Percentiles rank a stretch among this genome's conserved stretches.
Evolutionary conservation across 2,797 vertebrate genomes (phyloP).

Genomic region (Gymnodraco acuticeps): DNA sequence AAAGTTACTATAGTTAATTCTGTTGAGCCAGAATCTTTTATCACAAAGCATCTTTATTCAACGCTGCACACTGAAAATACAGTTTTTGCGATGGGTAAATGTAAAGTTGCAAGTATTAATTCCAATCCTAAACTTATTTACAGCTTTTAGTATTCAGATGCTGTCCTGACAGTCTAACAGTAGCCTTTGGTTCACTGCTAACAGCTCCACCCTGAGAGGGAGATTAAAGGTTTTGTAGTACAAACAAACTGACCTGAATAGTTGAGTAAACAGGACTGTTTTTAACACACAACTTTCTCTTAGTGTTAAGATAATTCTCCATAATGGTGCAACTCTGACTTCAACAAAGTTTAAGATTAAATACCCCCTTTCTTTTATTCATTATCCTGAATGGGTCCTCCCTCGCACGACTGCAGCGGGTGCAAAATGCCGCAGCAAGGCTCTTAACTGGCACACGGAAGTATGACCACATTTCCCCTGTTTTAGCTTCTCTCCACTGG

Average conservation of each 20-base stretch:
- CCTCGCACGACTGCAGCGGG: no score
- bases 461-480: no score
- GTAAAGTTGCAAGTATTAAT: conserved; percentile 24
- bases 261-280: neutral
- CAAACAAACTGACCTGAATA: conserved; percentile 10
- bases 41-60: neutral
- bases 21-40: neutral
- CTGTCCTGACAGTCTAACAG: conserved; percentile 24
- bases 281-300: neutral
- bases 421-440: no score
- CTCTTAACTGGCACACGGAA: no score
- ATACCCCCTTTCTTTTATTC: neutral
- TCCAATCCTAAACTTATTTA: conserved; percentile 8
- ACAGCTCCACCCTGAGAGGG: conserved; percentile 26
- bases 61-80: neutral
- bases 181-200: neutral
- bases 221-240: conserved; percentile 29
- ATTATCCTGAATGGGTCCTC: neutral
- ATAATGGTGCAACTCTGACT: neutral
- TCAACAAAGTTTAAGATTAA: neutral
- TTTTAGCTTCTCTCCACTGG: no score
- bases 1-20: neutral
- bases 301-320: neutral
- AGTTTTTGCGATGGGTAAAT: neutral
- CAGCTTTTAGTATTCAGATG: conserved; percentile 27